Evolutionary conservation across 2,113 vertebrate species (phyloP), one percentile per base, ranked within the genome.

Genomic region (Merops nubicus): DNA sequence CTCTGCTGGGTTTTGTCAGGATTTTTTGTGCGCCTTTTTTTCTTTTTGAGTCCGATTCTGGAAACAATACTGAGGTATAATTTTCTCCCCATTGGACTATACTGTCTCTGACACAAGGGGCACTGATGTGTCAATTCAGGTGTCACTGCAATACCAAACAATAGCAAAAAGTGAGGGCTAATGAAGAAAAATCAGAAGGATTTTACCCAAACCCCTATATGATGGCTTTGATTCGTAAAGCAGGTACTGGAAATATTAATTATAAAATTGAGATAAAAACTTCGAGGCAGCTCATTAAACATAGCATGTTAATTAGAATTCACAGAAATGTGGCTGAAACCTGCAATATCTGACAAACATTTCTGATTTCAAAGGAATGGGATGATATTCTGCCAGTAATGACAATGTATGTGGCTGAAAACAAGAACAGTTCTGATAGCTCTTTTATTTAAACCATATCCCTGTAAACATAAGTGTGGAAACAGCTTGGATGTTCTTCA

Each of bases 361-460:
- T 95, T 88, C 64, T 85, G 73, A 90, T 96, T 98, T 97, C 94
- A 95, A 97, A 97, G 79, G 70, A 98, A 95, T 81, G 91, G 72
- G 86, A 97, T 90, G 94, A 97, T 93, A 97, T 88, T 96, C 56
- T 97, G 96, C 96, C 96, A 97, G 89, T 96, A 97, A 97, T 94
- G 93, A 92, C 90, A 97, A 95, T 83, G 88, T 97, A 97, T 88
- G 93, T 88, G 93, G 91, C 93, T 94, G 96, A 91, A 97, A 97
- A 91, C 69, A 97, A 89, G 92, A 97, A 90, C 62, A 84, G 89
- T 94, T 97, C 91, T 96, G 96, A 97, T 96, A 89, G 87, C 51
- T 97, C 86, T 92, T 97, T 97, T 97, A 97, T 97, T 97, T 95
- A 98, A 98, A 97, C 89, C 95, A 97, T 97, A 97, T 93, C 88